Base-by-base conservation (phyloP, 2,797 vertebrate species). In the Cuniculus paca region DNA sequence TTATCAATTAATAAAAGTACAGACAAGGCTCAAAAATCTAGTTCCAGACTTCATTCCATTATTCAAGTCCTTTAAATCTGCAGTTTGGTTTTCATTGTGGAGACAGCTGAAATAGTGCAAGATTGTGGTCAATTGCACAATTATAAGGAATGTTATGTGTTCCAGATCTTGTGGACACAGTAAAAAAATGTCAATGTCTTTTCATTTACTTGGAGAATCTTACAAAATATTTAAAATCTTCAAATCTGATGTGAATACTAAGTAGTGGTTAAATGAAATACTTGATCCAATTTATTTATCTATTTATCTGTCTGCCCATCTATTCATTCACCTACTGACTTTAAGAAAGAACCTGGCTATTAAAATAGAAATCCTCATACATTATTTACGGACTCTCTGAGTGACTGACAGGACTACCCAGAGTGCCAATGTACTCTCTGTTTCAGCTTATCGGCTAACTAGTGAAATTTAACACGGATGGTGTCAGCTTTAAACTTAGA, bases 361-460 rank as follows among this genome's bases (percentile, higher is more conserved):
- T 48, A 74, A 88, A 88, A 58, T 22, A 65, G 72, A 94, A 96
- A 88, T 91, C 3, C 68, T 79, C 84, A n/a, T 77, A 93, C 68
- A 68, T 48, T 97, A 65, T 95, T 94, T 95, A 95, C 52, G 20
- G 97, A 48, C 95, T 94, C 88, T 95, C 98, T 98, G 88, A 91
- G 81, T 98, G 98, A 99, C 92, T 98, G 98, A 98, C 97, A 98
- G 96, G 97, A 97, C 96, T 98, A 95, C 96, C 97, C 79, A 97
- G 94, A 92, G 97, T 95, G 97, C 14, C 88, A 95, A 80, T 86
- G 84, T 95, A 95, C 83, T 72, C 79, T 98, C 97, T 98, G 94
- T 95, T 97, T 96, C 97, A 97, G 97, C 98, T 98, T 98, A 98
- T 98, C 98, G 98, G 98, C 97, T 98, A 98, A 96, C 97, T 92